Base-by-base conservation (phyloP, 2,888 invertebrate genomes). In the Pseudeuparius sepicola region DNA sequence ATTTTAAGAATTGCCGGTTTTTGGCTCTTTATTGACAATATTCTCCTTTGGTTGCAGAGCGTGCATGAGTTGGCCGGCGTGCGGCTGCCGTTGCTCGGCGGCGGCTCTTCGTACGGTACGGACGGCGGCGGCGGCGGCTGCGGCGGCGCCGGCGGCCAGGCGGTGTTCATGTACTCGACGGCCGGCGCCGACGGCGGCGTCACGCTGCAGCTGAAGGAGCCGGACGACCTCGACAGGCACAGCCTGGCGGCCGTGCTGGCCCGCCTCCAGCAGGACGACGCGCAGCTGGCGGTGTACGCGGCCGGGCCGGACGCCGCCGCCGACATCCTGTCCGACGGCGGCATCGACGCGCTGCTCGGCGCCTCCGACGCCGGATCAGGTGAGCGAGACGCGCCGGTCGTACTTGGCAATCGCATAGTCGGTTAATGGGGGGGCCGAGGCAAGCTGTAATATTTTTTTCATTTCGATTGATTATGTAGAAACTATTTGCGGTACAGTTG, bases 221-320 rank as follows among this genome's bases (percentile, higher is more conserved):
- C 73, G 16, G 72, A 63, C 45, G 62, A 64, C 47, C 51, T 64
- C 47, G 64, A 64, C 49, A 52, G 59, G 41, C 56, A 56, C 40
- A 61, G 63, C 43, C 50, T 65, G 46, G 66, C 65, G 24, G 63
- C 65, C 34, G 63, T 66, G 57, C 52, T 66, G 49, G 62, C 61
- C 16, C 57, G 65, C 40, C 56, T 73, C 41, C 68, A 69, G 52
- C 68, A 69, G 52, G 71, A 75, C 50, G 78, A 79, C 48, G 70
- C 79, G 50, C 71, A 71, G 37, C 70, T 81, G 42, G 77, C 78
- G 49, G 74, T 77, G 54, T 76, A 80, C 46, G 80, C 80, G 63
- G 78, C 79, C 56, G 81, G 82, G 63, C 74, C 79, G 14, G 80
- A 80, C 53, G 78, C 79, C 56, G 81, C 82, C 63, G 74, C 79